Evolutionary conservation across 2,113 vertebrate species (phyloP).

Genomic region (Sapajus apella): DNA sequence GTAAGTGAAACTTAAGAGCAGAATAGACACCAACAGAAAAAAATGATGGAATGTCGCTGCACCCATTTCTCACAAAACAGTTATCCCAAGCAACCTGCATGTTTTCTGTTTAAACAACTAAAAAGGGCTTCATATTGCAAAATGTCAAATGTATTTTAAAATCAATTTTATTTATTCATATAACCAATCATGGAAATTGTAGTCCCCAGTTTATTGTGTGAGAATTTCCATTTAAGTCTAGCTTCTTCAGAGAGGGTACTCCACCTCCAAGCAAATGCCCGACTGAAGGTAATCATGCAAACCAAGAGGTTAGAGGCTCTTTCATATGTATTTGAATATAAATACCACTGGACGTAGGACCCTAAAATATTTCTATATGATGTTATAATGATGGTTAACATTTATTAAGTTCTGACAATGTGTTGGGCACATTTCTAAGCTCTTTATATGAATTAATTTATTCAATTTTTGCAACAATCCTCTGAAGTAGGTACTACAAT

Average conservation of each 20-base stretch:
- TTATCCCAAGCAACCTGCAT: not conserved
- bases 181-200: not conserved
- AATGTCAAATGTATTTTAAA: constrained; percentile 10
- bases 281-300: constrained; percentile 16
- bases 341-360: not conserved
- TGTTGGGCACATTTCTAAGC: constrained; percentile 5
- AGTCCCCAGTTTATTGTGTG: constrained; percentile 14
- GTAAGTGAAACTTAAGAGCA: not conserved
- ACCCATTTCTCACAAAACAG: constrained; percentile 6
- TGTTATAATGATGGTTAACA: not conserved
- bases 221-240: constrained; percentile 33
- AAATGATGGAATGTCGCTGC: constrained; percentile 13
- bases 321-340: not conserved
- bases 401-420: not conserved
- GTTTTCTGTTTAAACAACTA: not conserved
- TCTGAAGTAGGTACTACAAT: not conserved
- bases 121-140: not conserved
- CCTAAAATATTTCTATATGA: constrained; percentile 16
- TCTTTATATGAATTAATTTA: constrained; percentile 23
- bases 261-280: constrained; percentile 2
- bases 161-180: constrained; percentile 26
- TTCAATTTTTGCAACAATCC: not conserved
- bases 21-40: not conserved
- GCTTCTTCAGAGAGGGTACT: not conserved
- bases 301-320: not conserved